Percentiles rank a stretch among this genome's conserved stretches.
phyloP scores from a whole-genome alignment of 2,113 vertebrate species.

The Rynchops niger region DNA sequence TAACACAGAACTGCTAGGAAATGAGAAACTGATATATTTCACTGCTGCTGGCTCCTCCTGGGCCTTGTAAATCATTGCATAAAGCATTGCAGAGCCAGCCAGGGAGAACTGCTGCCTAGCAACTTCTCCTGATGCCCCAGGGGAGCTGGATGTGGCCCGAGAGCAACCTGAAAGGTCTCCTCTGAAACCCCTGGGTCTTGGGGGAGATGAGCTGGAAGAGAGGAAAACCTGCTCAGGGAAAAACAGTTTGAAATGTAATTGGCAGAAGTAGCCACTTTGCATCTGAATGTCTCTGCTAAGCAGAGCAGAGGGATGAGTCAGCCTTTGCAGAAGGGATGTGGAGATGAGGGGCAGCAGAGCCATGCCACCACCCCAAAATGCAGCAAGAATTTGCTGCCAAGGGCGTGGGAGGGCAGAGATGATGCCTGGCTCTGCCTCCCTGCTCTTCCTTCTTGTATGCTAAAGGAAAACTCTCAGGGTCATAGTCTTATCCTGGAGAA shows the following conservation, averaged over 20 bases:
- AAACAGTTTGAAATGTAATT: constrained; percentile 12
- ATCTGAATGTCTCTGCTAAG: background rate
- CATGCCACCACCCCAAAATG: background rate
- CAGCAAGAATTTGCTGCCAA: background rate
- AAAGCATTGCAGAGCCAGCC: constrained; percentile 7
- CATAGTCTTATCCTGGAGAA: background rate
- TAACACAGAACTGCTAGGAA: background rate
- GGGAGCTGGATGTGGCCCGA: background rate
- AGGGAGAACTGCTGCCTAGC: constrained; percentile 45
- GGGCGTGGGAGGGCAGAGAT: background rate
- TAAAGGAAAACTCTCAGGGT: background rate
- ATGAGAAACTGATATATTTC: background rate
- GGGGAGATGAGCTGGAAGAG: background rate
- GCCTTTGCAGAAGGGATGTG: background rate
- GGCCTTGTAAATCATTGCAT: constrained; percentile 9
- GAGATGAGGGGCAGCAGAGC: background rate
- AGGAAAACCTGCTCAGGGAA: background rate
- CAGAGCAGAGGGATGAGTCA: constrained; percentile 21
- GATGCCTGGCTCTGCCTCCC: background rate
- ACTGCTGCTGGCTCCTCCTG: background rate
- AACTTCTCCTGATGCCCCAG: background rate
- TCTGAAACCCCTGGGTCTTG: background rate
- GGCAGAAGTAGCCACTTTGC: constrained; percentile 38
- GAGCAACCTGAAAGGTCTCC: constrained; percentile 4
- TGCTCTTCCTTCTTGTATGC: background rate